These are phyloP conservation scores for Resseliella maxima DNA, from an alignment of 2,888 invertebrate species.

Conservation along the genomic window DNA sequence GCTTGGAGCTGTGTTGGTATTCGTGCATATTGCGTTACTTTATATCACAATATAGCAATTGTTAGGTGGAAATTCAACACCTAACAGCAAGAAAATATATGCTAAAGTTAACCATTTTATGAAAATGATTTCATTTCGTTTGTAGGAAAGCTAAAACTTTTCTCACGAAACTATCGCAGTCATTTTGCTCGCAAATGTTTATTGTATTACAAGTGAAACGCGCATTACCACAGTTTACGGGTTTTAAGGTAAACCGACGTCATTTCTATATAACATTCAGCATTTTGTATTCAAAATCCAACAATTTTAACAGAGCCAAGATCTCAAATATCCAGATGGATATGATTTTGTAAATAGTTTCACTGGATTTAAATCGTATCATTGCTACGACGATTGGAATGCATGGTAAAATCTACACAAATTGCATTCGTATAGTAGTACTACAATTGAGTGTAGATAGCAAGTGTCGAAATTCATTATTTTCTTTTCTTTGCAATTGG, in stretches of 20 bases:
- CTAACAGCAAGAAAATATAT: background rate
- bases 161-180: background rate
- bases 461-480: conserved; percentile 45
- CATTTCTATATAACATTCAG: background rate
- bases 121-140: background rate
- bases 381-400: background rate
- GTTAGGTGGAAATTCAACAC: too few relatives aligned
- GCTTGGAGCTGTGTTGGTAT: too few relatives aligned
- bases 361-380: background rate
- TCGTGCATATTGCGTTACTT: too few relatives aligned
- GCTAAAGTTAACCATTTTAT: background rate
- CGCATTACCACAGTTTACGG: background rate
- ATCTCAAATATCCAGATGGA: background rate
- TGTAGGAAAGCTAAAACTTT: background rate
- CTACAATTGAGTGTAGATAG: background rate
- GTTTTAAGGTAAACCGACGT: conserved; percentile 27
- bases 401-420: background rate
- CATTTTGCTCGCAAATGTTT: background rate
- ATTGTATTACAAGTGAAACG: background rate
- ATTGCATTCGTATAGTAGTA: too few relatives aligned
- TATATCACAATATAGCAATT: too few relatives aligned
- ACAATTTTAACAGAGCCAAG: background rate
- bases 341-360: background rate
- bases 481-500: background rate
- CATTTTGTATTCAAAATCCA: background rate